Evolutionary conservation across 1,140 invertebrate species (phyloP).

Genomic region (Heterodera schachtii): DNA sequence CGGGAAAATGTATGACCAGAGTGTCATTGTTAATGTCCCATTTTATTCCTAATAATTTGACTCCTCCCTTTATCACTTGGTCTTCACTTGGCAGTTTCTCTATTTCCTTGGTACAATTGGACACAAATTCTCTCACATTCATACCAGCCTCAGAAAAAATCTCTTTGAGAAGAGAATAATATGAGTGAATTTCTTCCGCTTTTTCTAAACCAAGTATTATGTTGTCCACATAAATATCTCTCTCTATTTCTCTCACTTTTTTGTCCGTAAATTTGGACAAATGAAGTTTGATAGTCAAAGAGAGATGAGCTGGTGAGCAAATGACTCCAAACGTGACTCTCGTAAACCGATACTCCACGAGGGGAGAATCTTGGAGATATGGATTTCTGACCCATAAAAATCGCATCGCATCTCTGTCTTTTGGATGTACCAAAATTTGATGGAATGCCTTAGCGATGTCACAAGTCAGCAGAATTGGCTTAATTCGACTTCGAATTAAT

Average conservation of each 20-base stretch:
- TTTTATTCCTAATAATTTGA: background rate
- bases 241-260: background rate
- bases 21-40: conserved; percentile 4
- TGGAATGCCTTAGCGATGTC: conserved; percentile 1
- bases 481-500: background rate
- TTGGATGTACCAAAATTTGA: background rate
- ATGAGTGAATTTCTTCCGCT: background rate
- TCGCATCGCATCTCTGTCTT: background rate
- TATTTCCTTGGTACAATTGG: conserved; percentile 1
- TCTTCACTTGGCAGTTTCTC: background rate
- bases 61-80: background rate
- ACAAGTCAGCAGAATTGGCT: background rate
- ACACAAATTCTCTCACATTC: conserved; percentile 15
- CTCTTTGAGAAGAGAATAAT: background rate
- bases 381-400: no score
- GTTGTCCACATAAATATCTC: background rate
- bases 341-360: background rate
- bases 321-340: conserved; percentile 3
- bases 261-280: background rate
- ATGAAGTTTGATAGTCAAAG: background rate
- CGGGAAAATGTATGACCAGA: background rate
- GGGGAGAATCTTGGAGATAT: no score
- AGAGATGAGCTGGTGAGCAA: background rate
- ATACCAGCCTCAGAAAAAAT: conserved; percentile 1
- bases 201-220: background rate